Conservation (phyloP, 2,797 vertebrate species). For the Setipinna tenuifilis region DNA sequence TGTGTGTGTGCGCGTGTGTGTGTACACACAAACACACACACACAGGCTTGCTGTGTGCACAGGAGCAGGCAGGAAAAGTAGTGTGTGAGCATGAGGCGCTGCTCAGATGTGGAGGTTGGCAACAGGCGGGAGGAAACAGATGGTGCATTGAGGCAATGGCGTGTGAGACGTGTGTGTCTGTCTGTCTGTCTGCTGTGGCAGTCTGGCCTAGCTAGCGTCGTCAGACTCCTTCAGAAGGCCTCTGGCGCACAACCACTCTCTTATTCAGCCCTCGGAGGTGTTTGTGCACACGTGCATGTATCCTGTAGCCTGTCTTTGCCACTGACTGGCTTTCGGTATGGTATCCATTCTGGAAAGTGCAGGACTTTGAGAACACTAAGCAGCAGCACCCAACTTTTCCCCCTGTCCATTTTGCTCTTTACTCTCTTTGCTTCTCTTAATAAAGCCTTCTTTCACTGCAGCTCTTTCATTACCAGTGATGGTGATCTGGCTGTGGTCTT, state of each 20-base stretch:
- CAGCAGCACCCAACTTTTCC: background rate
- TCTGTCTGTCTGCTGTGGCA: background rate
- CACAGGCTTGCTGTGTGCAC: background rate
- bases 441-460: background rate
- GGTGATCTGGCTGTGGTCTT: background rate
- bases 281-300: background rate
- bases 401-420: background rate
- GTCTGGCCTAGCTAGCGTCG: background rate
- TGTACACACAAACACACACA: background rate
- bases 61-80: background rate
- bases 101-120: background rate
- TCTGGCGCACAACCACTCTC: background rate
- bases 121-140: constrained; percentile 39
- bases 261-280: background rate
- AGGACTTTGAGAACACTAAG: background rate
- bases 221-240: background rate
- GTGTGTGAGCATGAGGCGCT: background rate
- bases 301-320: background rate
- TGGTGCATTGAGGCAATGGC: constrained; percentile 41
- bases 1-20: background rate
- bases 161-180: constrained; percentile 1
- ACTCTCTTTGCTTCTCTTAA: background rate
- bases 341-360: background rate
- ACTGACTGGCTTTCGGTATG: background rate
- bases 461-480: background rate